These are phyloP conservation scores for Myotis brandtii DNA, from an alignment of 2,113 vertebrate species.

Conservation along the genomic window DNA sequence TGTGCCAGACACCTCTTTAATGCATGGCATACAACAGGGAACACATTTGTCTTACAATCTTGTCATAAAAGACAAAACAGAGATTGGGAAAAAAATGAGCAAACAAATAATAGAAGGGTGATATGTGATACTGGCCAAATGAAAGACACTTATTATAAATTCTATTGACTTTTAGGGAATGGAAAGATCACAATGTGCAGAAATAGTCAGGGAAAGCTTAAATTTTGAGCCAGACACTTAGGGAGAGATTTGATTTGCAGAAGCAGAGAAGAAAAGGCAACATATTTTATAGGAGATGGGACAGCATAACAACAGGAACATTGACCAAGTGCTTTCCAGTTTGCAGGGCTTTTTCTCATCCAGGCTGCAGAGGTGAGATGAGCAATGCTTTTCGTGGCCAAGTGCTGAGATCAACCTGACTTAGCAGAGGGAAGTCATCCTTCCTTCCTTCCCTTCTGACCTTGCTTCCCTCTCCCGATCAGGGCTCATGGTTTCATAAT, in stretches of 20 bases:
- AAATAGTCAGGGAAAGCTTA: slow-evolving; percentile 5
- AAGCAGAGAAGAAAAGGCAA: slow-evolving; percentile 11
- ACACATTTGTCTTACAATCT: not conserved
- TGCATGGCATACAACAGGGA: not conserved
- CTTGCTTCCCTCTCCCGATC: not conserved
- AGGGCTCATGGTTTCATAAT: not conserved
- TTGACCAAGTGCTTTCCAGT: not conserved
- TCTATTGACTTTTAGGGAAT: not conserved
- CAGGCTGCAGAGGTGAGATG: not conserved
- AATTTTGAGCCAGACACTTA: not conserved
- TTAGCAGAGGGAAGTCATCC: not conserved
- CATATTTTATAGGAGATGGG: not conserved
- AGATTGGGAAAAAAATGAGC: not conserved
- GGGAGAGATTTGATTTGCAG: slow-evolving; percentile 42
- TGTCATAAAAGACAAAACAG: not conserved
- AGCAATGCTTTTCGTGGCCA: not conserved
- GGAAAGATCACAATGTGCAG: not conserved
- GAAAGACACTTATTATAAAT: slow-evolving; percentile 11
- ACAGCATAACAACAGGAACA: not conserved
- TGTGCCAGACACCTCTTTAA: not conserved
- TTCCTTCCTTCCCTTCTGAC: not conserved
- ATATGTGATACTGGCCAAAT: not conserved
- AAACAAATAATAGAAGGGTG: not conserved
- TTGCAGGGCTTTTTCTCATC: not conserved
- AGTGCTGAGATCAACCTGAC: not conserved